A percentile compares a stretch with the other conserved stretches of the same genome.
Conservation (phyloP, 1,140 invertebrate genomes). For the Cherax destructor region DNA sequence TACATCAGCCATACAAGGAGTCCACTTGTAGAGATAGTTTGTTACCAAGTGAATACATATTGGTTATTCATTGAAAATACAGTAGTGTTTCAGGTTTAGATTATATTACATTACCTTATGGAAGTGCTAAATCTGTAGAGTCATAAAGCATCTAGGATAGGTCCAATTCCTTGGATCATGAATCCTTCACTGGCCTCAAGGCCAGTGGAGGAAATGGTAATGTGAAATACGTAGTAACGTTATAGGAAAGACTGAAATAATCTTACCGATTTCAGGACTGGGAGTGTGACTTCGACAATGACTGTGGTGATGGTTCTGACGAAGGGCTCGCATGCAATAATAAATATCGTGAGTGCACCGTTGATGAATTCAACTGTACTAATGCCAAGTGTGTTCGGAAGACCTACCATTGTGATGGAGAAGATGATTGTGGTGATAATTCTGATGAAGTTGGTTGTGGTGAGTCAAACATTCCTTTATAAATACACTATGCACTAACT, state of each 20-base stretch:
- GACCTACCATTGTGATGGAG: constrained; percentile 91
- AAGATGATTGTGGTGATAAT: constrained; percentile 93
- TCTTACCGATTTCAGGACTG: constrained; percentile 75
- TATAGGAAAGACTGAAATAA: background rate
- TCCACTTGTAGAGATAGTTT: no score
- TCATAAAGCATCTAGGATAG: no score
- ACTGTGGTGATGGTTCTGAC: constrained; percentile 94
- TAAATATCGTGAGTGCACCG: constrained; percentile 86
- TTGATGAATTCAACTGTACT: constrained; percentile 90
- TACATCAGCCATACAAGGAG: no score
- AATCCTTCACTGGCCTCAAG: no score
- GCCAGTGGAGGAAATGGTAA: no score
- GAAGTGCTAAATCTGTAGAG: no score
- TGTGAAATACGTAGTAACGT: no score
- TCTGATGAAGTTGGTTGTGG: constrained; percentile 88
- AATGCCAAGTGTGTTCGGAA: constrained; percentile 95
- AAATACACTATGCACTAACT: background rate
- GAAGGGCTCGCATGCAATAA: constrained; percentile 92
- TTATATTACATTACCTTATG: no score
- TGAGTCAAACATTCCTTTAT: constrained; percentile 45
- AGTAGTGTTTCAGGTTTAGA: no score
- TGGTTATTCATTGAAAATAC: no score
- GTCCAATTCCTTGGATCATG: no score
- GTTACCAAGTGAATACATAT: no score
- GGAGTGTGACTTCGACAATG: constrained; percentile 93